Evolutionary conservation across 2,888 invertebrate genomes (phyloP), one percentile per base, ranked within the genome.

Genomic region (Drosophila neonasuta): DNA sequence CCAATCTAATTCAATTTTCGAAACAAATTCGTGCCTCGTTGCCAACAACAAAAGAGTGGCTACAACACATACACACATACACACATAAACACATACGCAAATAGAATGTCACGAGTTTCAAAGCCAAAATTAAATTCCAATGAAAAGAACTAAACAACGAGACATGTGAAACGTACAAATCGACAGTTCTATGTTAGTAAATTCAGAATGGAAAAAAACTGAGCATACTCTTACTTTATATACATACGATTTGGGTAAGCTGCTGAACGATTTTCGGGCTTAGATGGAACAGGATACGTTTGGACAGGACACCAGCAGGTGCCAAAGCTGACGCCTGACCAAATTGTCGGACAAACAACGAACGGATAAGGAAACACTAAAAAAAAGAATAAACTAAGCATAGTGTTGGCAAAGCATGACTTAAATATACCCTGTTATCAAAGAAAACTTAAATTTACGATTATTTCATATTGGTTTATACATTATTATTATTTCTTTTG

Each of bases 1-100:
- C 81, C 84, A 81, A 82, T 85, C 78, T 87, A 83, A 83, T 87
- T 85, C 80, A 83, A 83, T 83, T 87, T 87, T 75, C 59, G 66
- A 68, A 78, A 70, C 81, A 80, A 81, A 81, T 74, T 86, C 81
- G 73, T 83, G 84, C 75, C 73, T 49, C 49, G 49, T 42, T 36
- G 56, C 11, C 49, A 42, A 51, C 55, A 59, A 56, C 65, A 70
- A 70, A 70, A 64, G 11, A 63, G 17, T 34, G 30, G 44, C 39
- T 24, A 50, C 56, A 52, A 57, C 54, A 64, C 46, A 68, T n/a
- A n/a, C 51, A 50, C 2, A n/a, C 13, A 11, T 29, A 36, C 8
- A 15, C 50, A 62, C 1, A n/a, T 17, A 15, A 45, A 62, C 48
- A 8, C 17, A 49, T 5, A 49, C 11, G 20, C 52, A 71, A 74